These are phyloP conservation scores for Melanogrammus aeglefinus DNA, from an alignment of 2,797 vertebrate genomes.

Conservation along the genomic window DNA sequence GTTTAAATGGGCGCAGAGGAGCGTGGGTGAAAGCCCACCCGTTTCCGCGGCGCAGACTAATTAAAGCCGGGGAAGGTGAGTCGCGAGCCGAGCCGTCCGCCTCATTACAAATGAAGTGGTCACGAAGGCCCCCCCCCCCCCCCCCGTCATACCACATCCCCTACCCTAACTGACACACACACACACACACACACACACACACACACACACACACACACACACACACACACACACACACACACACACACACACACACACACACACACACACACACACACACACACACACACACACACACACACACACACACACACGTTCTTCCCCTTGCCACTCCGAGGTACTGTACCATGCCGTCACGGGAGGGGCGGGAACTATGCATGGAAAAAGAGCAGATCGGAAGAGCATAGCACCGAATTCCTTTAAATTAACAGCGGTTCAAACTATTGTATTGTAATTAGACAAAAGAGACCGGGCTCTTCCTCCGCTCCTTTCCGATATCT, in stretches of 20 bases:
- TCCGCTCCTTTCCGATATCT: background rate
- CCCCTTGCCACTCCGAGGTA: background rate
- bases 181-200: background rate
- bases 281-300: background rate
- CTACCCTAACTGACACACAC: background rate
- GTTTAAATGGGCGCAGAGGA: conserved; percentile 23
- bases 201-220: background rate
- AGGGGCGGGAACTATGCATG: background rate
- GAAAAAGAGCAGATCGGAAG: background rate
- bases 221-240: background rate
- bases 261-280: background rate
- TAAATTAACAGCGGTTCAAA: background rate
- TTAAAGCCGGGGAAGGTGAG: conserved; percentile 39
- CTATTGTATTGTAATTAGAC: background rate
- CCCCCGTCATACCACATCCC: background rate
- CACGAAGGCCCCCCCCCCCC: background rate
- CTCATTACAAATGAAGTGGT: conserved; percentile 31
- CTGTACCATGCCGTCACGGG: background rate
- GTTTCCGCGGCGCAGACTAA: conserved; percentile 35
- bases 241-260: background rate
- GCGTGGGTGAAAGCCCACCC: conserved; percentile 14
- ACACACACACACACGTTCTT: background rate
- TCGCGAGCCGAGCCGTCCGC: conserved; percentile 3
- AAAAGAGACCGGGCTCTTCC: too few species aligned
- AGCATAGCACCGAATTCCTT: too few species aligned